Evolutionary conservation across 2,113 vertebrate genomes (phyloP).

Genomic region (Rana temporaria): DNA sequence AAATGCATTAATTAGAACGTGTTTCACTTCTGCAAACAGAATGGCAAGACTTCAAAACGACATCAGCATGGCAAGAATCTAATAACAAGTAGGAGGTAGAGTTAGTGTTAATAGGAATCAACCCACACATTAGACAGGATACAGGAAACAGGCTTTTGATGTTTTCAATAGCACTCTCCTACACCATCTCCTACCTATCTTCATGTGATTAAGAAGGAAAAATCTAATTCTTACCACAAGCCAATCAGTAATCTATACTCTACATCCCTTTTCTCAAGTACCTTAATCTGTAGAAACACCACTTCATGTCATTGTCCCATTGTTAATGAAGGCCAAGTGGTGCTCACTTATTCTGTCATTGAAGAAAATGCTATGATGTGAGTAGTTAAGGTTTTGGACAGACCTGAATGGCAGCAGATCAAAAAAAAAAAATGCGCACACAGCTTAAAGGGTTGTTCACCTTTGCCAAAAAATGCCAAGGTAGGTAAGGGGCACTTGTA

Average conservation of each 20-base stretch:
- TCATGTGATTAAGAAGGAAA: conserved; percentile 9
- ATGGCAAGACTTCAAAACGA: background rate
- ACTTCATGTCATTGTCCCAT: background rate
- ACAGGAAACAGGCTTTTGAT: conserved; percentile 26
- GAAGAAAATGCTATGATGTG: no score
- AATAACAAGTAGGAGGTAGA: conserved; percentile 25
- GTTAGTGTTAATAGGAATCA: background rate
- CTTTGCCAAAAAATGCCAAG: no score
- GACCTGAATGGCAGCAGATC: no score
- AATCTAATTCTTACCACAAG: conserved; percentile 10
- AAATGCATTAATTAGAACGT: no score
- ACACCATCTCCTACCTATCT: conserved; percentile 10
- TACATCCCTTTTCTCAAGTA: background rate
- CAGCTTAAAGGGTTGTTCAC: no score
- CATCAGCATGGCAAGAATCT: background rate
- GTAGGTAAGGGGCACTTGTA: no score
- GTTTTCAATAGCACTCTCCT: conserved; percentile 30
- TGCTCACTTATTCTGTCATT: background rate
- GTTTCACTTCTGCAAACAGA: background rate
- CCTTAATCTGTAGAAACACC: background rate
- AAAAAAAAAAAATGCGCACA: no score
- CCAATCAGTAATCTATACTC: conserved; percentile 10
- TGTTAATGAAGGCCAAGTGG: conserved; percentile 23
- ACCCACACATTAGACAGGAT: conserved; percentile 25
- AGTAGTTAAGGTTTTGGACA: no score